Conservation (phyloP, 2,797 vertebrate genomes). For the Chiroxiphia lanceolata region DNA sequence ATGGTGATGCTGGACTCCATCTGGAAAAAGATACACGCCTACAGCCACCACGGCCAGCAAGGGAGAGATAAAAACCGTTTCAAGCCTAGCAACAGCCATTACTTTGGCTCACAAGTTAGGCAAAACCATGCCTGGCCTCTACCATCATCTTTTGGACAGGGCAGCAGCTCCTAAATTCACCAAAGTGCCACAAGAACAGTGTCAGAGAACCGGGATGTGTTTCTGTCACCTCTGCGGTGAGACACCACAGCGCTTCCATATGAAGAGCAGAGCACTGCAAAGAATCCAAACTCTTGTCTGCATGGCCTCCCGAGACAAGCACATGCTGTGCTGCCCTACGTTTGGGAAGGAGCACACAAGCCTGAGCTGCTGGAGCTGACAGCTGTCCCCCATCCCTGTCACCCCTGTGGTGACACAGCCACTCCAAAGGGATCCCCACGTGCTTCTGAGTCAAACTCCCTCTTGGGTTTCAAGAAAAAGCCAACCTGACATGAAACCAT, state of each 20-base stretch:
- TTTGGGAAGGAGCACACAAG: not conserved
- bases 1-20: constrained; percentile 84
- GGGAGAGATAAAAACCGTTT: not conserved
- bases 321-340: not conserved
- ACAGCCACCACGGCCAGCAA: constrained; percentile 6
- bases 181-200: not conserved
- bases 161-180: not conserved
- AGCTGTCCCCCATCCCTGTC: not conserved
- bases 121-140: not conserved
- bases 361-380: not conserved
- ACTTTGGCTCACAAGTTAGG: not conserved
- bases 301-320: not conserved
- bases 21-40: constrained; percentile 70
- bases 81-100: not conserved
- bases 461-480: not conserved
- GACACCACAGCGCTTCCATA: not conserved
- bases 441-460: not conserved
- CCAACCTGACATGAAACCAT: not conserved
- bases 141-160: not conserved
- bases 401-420: not conserved
- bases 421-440: not conserved
- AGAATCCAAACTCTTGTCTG: not conserved
- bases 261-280: not conserved
- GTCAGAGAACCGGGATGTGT: not conserved
- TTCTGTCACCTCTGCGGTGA: not conserved